phyloP scores from a whole-genome alignment of 2,888 invertebrate species.

The Meteorus colon region DNA sequence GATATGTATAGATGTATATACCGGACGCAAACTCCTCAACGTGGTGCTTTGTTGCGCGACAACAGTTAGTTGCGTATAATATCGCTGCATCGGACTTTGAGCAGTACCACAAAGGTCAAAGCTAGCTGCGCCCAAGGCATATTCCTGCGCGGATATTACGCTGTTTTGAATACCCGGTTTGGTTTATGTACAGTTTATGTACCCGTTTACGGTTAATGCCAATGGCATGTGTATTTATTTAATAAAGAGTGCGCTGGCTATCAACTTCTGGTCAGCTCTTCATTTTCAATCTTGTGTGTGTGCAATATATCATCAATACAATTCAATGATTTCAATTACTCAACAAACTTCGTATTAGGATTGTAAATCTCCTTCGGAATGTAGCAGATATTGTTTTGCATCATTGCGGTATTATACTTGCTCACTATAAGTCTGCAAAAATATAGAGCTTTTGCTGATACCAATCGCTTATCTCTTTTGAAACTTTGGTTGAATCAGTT shows the following conservation, averaged over 20 bases:
- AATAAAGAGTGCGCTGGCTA: constrained; percentile 33
- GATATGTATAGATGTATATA: neutral
- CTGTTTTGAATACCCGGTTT: constrained; percentile 56
- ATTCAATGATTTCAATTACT: neutral
- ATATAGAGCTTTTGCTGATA: too few relatives aligned
- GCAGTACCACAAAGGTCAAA: constrained; percentile 65
- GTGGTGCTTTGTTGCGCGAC: constrained; percentile 61
- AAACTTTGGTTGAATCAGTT: too few relatives aligned
- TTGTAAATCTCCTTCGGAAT: too few relatives aligned
- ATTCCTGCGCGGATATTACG: constrained; percentile 53
- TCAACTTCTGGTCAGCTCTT: constrained; percentile 39
- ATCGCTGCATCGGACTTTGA: constrained; percentile 65
- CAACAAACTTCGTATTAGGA: neutral
- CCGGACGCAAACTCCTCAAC: constrained; percentile 46
- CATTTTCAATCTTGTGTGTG: constrained; percentile 20
- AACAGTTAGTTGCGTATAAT: constrained; percentile 62
- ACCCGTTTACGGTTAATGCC: constrained; percentile 50
- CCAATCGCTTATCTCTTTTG: too few relatives aligned
- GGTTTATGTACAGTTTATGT: constrained; percentile 42
- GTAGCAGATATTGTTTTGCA: too few relatives aligned
- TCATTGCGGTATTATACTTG: too few relatives aligned
- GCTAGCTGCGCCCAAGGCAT: constrained; percentile 54
- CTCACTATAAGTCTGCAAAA: too few relatives aligned
- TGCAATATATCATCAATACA: neutral
- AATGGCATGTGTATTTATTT: constrained; percentile 43